These are phyloP conservation scores for Hylaea fasciaria DNA, from an alignment of 2,888 invertebrate species.

Conservation along the genomic window DNA sequence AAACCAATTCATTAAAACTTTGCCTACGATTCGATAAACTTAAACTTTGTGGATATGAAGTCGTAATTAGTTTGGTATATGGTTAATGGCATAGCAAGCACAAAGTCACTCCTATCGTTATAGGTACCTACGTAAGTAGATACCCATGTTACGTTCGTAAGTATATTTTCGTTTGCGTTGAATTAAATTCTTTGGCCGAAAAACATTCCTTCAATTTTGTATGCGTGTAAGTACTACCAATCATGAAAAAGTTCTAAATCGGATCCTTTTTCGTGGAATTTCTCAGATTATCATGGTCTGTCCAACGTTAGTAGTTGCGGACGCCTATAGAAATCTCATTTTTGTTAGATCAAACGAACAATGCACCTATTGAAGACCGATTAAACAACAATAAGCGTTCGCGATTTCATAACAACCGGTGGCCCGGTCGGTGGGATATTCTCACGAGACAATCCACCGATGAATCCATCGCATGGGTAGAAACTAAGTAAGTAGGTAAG, in stretches of 20 bases:
- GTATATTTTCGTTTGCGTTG: no score
- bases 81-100: no score
- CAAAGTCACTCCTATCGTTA: no score
- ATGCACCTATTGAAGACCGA: constrained; percentile 68
- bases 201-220: no score
- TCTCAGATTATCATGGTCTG: constrained; percentile 1
- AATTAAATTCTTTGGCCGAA: no score
- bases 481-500: no score
- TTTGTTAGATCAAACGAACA: constrained; percentile 61
- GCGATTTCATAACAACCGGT: constrained; percentile 74
- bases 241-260: background rate
- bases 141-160: no score
- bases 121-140: no score
- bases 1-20: constrained; percentile 67
- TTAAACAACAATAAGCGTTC: constrained; percentile 72
- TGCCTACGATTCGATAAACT: constrained; percentile 43
- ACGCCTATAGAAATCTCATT: constrained; percentile 43
- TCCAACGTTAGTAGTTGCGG: constrained; percentile 33
- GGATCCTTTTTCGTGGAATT: constrained; percentile 7
- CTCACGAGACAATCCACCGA: constrained; percentile 65
- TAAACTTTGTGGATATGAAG: constrained; percentile 39
- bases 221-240: background rate
- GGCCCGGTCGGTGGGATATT: no score
- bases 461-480: constrained; percentile 50
- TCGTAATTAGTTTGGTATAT: background rate